Percentiles rank a stretch among this genome's conserved stretches.
phyloP scores from a whole-genome alignment of 2,797 vertebrate genomes.

The Pitangus sulphuratus region DNA sequence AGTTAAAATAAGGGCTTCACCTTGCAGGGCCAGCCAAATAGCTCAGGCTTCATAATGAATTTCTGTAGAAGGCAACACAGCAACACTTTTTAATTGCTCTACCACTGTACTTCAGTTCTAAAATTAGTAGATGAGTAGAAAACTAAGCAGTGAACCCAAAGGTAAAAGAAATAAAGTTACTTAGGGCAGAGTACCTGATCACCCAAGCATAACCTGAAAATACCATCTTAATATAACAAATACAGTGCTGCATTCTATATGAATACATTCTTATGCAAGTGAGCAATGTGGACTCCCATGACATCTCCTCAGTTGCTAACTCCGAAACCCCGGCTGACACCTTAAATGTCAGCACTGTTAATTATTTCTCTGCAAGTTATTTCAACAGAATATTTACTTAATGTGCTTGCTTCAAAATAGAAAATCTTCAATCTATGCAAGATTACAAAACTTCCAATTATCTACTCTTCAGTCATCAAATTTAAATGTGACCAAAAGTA shows the following conservation, averaged over 20 bases:
- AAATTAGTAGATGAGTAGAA: background rate
- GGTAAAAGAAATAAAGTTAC: background rate
- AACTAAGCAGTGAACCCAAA: background rate
- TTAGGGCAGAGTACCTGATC: background rate
- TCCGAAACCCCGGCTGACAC: background rate
- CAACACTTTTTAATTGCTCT: background rate
- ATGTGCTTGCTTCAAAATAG: background rate
- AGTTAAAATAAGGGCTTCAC: background rate
- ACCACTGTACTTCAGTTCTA: background rate
- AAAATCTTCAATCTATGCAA: background rate
- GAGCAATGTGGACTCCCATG: background rate
- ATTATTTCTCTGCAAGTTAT: slow-evolving; percentile 24
- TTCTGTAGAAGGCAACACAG: background rate
- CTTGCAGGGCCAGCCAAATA: background rate
- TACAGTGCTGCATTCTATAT: background rate
- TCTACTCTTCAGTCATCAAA: background rate
- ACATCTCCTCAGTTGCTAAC: background rate
- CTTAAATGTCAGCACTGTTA: slow-evolving; percentile 56
- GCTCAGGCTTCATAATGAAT: background rate
- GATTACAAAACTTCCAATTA: background rate
- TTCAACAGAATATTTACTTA: slow-evolving; percentile 17
- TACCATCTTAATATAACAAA: background rate
- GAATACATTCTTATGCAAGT: slow-evolving; percentile 2
- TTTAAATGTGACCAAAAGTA: background rate
- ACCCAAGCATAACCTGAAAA: slow-evolving; percentile 20